These are phyloP conservation scores for Tokudaia muenninki DNA, from an alignment of 2,797 vertebrate species.

Conservation along the genomic window DNA sequence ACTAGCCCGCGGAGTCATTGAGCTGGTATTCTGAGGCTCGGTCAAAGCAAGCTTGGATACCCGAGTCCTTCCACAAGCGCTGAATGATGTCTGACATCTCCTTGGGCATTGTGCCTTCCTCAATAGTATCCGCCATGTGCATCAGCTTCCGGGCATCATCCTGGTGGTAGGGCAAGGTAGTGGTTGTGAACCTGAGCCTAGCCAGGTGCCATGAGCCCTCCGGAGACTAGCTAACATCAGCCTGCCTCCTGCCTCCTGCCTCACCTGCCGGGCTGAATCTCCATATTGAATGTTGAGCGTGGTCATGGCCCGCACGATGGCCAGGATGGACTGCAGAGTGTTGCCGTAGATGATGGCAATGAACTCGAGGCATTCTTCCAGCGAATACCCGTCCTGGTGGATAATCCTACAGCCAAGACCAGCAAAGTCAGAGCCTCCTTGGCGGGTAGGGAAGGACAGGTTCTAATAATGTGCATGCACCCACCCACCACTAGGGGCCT, in stretches of 20 bases:
- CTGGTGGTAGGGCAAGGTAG: slow-evolving; percentile 83
- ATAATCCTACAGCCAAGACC: slow-evolving; percentile 92
- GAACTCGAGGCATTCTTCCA: slow-evolving; percentile 97
- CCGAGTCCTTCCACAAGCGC: slow-evolving; percentile 96
- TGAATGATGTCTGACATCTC: slow-evolving; percentile 96
- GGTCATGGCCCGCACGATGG: slow-evolving; percentile 96
- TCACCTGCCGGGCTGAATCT: slow-evolving; percentile 92
- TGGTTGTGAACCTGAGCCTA: not conserved
- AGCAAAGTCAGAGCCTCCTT: not conserved
- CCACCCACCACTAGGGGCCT: not conserved
- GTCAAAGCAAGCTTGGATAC: slow-evolving; percentile 97
- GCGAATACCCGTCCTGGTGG: slow-evolving; percentile 97
- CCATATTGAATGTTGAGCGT: slow-evolving; percentile 95
- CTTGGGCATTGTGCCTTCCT: slow-evolving; percentile 98
- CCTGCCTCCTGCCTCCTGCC: not conserved
- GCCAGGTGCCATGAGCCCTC: not conserved
- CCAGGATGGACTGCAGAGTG: slow-evolving; percentile 97
- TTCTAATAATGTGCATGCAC: fast-evolving
- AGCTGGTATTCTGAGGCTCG: slow-evolving; percentile 98
- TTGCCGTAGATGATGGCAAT: slow-evolving; percentile 98
- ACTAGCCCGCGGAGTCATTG: slow-evolving; percentile 99
- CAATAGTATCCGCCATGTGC: slow-evolving; percentile 97
- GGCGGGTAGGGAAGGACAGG: not conserved
- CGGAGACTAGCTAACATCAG: not conserved
- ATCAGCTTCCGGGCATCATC: slow-evolving; percentile 96